phyloP scores from a whole-genome alignment of 2,888 invertebrate species.

The Rutpela maculata region DNA sequence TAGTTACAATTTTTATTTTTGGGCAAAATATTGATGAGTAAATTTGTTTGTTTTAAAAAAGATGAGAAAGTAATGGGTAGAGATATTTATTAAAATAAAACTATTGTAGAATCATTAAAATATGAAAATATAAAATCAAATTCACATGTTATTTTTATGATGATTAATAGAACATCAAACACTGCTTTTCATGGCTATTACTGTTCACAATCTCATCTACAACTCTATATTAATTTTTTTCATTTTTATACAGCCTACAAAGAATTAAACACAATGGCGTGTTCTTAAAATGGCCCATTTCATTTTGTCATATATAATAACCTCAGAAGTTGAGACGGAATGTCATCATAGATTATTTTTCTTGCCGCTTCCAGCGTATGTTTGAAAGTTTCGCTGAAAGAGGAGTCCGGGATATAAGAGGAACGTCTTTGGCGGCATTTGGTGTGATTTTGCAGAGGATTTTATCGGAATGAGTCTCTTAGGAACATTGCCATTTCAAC shows the following conservation, averaged over 20 bases:
- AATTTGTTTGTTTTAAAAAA: no score
- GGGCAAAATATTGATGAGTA: no score
- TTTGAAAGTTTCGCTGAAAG: background rate
- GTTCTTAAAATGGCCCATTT: background rate
- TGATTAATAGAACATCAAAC: background rate
- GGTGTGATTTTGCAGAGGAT: slow-evolving; percentile 19
- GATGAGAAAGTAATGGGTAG: no score
- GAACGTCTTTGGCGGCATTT: background rate
- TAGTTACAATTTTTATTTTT: no score
- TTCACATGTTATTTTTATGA: no score
- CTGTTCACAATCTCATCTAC: background rate
- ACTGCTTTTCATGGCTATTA: background rate
- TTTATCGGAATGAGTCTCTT: slow-evolving; percentile 37
- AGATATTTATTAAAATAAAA: no score
- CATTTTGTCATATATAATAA: background rate
- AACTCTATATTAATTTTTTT: background rate
- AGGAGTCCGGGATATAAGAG: background rate
- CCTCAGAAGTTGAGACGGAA: background rate
- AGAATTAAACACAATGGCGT: background rate
- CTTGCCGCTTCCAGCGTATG: background rate
- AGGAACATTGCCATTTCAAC: slow-evolving; percentile 40
- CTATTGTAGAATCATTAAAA: no score
- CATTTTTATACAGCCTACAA: background rate
- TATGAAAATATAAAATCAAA: no score
- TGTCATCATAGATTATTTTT: slow-evolving; percentile 13